These are phyloP conservation scores for Radopholus similis DNA, from an alignment of 1,140 invertebrate species.

Conservation along the genomic window DNA sequence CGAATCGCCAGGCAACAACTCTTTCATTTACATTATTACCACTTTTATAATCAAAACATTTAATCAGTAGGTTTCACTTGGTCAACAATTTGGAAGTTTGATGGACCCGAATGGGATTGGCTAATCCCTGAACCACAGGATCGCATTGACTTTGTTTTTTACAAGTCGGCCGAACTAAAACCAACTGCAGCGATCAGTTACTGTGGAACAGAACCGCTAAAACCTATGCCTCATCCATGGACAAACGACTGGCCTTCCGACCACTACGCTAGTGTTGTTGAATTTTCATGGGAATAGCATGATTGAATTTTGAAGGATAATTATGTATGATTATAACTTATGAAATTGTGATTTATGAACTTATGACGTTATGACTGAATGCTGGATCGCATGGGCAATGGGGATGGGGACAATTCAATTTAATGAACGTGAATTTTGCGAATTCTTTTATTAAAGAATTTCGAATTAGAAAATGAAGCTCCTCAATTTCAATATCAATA, in stretches of 20 bases:
- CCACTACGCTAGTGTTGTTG: constrained; percentile 16
- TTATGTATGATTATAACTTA: not conserved
- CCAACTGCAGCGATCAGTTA: constrained; percentile 17
- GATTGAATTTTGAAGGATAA: not conserved
- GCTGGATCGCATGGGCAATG: no score
- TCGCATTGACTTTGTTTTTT: constrained; percentile 24
- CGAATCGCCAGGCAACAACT: constrained; percentile 9
- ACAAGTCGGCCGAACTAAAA: constrained; percentile 19
- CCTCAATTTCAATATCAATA: no score
- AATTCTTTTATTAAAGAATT: no score
- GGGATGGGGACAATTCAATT: no score
- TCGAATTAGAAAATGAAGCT: no score
- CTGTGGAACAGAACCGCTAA: constrained; percentile 5
- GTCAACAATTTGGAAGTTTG: not conserved
- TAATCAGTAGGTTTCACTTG: not conserved
- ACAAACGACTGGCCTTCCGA: constrained; percentile 11
- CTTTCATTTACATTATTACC: not conserved
- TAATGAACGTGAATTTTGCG: no score
- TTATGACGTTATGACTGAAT: no score
- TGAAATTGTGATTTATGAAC: no score
- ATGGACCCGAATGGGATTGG: constrained; percentile 1
- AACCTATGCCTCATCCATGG: constrained; percentile 1
- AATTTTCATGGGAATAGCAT: no score
- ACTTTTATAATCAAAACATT: not conserved
- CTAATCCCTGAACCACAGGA: constrained; percentile 6